Conservation (phyloP, 2,797 vertebrate genomes). For the Fistularia tabacaria region DNA sequence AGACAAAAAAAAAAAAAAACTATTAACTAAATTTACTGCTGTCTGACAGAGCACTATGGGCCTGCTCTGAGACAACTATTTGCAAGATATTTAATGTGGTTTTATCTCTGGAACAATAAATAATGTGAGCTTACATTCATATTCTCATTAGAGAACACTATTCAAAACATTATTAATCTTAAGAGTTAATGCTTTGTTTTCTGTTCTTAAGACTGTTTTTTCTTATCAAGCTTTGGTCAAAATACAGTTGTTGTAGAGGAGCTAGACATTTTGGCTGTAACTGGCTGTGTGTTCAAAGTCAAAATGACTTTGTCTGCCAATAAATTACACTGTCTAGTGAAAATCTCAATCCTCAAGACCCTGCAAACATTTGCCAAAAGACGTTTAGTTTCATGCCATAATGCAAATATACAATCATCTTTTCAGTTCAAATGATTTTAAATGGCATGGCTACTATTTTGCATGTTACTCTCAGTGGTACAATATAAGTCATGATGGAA, state of each 20-base stretch:
- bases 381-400: conserved; percentile 16
- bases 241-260: conserved; percentile 20
- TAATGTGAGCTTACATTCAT: conserved; percentile 4
- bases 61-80: conserved; percentile 8
- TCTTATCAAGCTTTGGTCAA: conserved; percentile 23
- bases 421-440: conserved; percentile 21
- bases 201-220: conserved; percentile 8
- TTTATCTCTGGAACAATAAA: conserved; percentile 32
- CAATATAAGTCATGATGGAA: conserved; percentile 4
- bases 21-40: conserved; percentile 7
- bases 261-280: conserved; percentile 24
- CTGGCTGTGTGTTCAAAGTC: conserved; percentile 37
- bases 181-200: conserved; percentile 14
- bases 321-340: conserved; percentile 46
- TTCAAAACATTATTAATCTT: conserved; percentile 8
- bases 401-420: conserved; percentile 36
- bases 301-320: conserved; percentile 27
- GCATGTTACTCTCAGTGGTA: conserved; percentile 13
- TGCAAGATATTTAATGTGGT: conserved; percentile 10
- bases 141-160: conserved; percentile 10
- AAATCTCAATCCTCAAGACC: conserved; percentile 31
- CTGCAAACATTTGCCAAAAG: conserved; percentile 22
- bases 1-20: background rate
- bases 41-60: conserved; percentile 3
- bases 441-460: conserved; percentile 11